Evolutionary conservation across 2,797 vertebrate species (phyloP).

Genomic region (Chrosomus eos): DNA sequence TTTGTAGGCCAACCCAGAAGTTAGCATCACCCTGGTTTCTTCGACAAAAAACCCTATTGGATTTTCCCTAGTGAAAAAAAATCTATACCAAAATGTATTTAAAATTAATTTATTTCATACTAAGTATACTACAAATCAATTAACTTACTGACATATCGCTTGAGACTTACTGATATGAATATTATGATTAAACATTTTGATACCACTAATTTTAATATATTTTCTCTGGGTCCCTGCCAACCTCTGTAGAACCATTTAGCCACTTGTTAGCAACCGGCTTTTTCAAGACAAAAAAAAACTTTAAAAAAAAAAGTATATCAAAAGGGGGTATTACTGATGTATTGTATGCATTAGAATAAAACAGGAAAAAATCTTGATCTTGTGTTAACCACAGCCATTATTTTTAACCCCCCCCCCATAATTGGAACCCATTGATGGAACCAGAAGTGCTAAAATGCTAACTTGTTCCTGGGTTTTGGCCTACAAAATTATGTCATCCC

Average conservation of each 20-base stretch:
- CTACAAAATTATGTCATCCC: neutral
- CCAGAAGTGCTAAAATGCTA: neutral
- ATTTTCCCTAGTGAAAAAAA: neutral
- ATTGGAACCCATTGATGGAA: neutral
- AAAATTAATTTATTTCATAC: no score
- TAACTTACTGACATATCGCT: no score
- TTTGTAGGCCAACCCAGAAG: neutral
- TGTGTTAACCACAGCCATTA: neutral
- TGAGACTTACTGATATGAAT: no score
- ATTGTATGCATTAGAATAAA: neutral
- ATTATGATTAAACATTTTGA: no score
- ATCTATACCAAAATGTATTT: no score
- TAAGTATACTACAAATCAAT: no score
- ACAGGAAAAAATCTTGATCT: neutral
- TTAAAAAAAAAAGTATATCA: neutral
- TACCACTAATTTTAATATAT: no score
- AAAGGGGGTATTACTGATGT: neutral
- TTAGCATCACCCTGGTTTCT: neutral
- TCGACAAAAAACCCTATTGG: neutral
- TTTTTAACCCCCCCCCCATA: neutral
- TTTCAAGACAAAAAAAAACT: neutral
- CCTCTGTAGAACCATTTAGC: neutral
- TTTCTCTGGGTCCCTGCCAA: neutral
- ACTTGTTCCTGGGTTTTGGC: neutral
- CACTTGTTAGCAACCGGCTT: neutral